Base-by-base conservation (phyloP, 2,113 vertebrate species). In the Phocoena phocoena region DNA sequence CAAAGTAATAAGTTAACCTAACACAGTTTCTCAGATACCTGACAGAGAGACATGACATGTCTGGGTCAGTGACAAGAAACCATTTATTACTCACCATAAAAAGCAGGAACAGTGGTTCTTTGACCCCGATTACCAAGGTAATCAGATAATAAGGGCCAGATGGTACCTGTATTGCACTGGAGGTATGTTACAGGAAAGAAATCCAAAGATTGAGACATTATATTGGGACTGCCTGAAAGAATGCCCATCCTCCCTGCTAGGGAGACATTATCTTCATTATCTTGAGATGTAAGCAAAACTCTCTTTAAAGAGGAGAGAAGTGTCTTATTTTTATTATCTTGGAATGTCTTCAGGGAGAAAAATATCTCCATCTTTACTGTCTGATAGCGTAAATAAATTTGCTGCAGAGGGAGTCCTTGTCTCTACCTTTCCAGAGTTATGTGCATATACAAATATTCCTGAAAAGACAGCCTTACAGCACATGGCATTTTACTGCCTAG, bases 351-450 rank as follows among this genome's bases (percentile, higher is more conserved):
- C 68, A 60, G 31, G 89, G 9, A 55, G 11, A 47, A 77, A 28
- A 85, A 63, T 73, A 3, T 82, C 50, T 76, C 33, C 31, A 84
- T n/a, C 63, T 96, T 90, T 53, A 71, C 20, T 85, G 53, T 67
- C 23, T 83, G 25, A 55, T 36, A 79, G 36, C 53, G 53, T 88
- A 95, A 95, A 92, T 28, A 88, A 73, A 88, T 88, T 84, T 88
- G 14, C n/a, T 80, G 73, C 21, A 25, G 11, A 2, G 3, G 18
- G 14, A 82, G 14, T 62, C 4, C 8, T 68, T 65, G 58, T 65
- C 20, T 86, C 12, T 74, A 5, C 67, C 44, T 53, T 82, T 90
- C 23, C 68, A 94, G 41, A 89, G n/a, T 86, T 62, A 44, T 6
- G 3, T 20, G 18, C 13, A 86, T 55, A 36, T 81, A 41, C 18